Base-by-base conservation (phyloP, 2,113 vertebrate genomes). In the Syrmaticus mikado region DNA sequence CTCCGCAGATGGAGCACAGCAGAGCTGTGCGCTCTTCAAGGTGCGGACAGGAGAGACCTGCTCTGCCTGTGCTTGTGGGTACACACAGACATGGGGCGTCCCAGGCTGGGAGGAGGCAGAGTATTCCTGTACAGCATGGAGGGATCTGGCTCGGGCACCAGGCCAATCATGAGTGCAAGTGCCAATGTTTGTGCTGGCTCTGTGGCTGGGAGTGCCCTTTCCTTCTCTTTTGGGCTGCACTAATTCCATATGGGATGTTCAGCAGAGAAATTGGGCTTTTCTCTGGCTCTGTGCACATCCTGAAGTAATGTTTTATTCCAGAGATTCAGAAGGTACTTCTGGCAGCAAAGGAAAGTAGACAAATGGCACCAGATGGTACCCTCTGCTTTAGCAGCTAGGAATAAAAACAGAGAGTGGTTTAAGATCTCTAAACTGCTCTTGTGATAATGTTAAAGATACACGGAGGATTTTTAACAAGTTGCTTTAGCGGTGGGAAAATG, bases 151-250 rank as follows among this genome's bases (percentile, higher is more conserved):
- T 11, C 2, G 27, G 0, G 1, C 30, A 22, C n/a, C 64, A 1
- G 32, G 3, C 61, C 32, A 73, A 13, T 50, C 65, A 3, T 21
- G 4, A 16, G 4, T 2, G 50, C 36, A 3, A 61, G 16, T 20
- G 2, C 6, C 16, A 2, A 0, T 0, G 3, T 0, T 12, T 40
- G 22, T 2, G 38, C 89, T 38, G 89, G 40, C 61, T 53, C 70
- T 0, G 1, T 1, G 21, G 1, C 7, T 8, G 0, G 36, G 13
- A 36, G 2, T 14, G 6, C 11, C 18, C 0, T 25, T 34, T 18
- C 52, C n/a, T 50, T n/a, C 9, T 5, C 58, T 58, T 64, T 64
- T 10, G 0, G 10, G 13, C 41, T 48, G 61, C 5, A 4, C 55
- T 12, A 13, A 60, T 48, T 11, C 61, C 5, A 0, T 18, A 2